Conservation (phyloP, 92 coral and sea anemone genomes). For the Paramuricea clavata region DNA sequence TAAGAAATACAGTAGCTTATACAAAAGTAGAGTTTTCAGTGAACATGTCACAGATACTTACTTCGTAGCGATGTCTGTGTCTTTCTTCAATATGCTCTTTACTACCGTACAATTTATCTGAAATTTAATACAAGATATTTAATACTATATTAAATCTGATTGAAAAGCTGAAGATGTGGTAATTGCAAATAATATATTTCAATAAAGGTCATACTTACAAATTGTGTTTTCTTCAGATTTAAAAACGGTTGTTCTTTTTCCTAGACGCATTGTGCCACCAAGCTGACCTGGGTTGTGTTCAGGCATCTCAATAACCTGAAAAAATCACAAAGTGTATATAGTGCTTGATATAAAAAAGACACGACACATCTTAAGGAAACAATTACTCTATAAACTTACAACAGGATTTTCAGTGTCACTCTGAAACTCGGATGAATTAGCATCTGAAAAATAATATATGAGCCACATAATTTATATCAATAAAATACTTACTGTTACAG, state of each 20-base stretch:
- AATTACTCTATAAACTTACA: constrained; percentile 62
- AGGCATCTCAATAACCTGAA: constrained; percentile 98
- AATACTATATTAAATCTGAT: too few relatives aligned
- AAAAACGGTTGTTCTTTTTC: constrained; percentile 94
- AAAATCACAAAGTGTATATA: neutral
- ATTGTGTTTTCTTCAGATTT: constrained; percentile 51
- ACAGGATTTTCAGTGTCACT: constrained; percentile 91
- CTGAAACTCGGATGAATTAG: constrained; percentile 94
- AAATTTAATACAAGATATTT: neutral
- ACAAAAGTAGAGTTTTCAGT: neutral
- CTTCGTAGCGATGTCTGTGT: constrained; percentile 98
- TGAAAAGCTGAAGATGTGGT: too few relatives aligned
- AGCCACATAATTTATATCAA: too few relatives aligned
- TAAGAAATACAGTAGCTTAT: too few relatives aligned
- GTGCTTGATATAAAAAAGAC: too few relatives aligned
- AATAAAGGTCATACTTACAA: constrained; percentile 40
- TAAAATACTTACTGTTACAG: too few relatives aligned
- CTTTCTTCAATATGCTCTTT: constrained; percentile 88
- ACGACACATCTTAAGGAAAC: too few relatives aligned
- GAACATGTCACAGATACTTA: neutral
- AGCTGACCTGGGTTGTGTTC: constrained; percentile 96
- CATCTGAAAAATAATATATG: constrained; percentile 71
- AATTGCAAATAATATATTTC: neutral
- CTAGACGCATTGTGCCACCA: constrained; percentile 99
- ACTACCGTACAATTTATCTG: constrained; percentile 87